phyloP scores from a whole-genome alignment of 2,888 invertebrate species.

The Fragum fragum region DNA sequence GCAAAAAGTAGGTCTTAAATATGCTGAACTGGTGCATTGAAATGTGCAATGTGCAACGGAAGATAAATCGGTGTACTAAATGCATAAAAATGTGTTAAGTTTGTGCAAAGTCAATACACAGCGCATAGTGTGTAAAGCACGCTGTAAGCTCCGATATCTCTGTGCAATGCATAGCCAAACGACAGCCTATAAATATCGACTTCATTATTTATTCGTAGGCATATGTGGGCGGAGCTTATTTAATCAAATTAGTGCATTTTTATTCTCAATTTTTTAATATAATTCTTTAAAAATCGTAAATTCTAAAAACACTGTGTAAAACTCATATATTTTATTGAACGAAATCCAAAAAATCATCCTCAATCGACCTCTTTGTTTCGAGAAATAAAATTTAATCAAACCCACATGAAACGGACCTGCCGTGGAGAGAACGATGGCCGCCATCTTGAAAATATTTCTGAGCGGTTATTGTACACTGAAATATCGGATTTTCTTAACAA shows the following conservation, averaged over 20 bases:
- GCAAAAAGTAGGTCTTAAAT: constrained; percentile 5
- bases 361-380: background rate
- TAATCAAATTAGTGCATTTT: constrained; percentile 38
- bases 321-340: constrained; percentile 48
- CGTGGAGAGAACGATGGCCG: constrained; percentile 50
- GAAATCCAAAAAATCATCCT: constrained; percentile 43
- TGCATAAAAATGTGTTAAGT: constrained; percentile 25
- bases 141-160: constrained; percentile 18
- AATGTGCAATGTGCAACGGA: constrained; percentile 6
- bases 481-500: constrained; percentile 34
- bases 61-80: constrained; percentile 11
- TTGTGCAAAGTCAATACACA: constrained; percentile 29
- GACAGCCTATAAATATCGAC: constrained; percentile 55
- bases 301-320: background rate
- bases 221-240: constrained; percentile 58
- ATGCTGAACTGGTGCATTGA: background rate
- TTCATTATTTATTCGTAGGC: constrained; percentile 42
- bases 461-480: constrained; percentile 23
- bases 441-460: constrained; percentile 58
- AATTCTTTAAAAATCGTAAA: background rate
- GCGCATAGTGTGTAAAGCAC: constrained; percentile 13
- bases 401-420: constrained; percentile 50
- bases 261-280: background rate
- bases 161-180: constrained; percentile 25
- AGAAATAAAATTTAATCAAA: constrained; percentile 61